Conservation (phyloP, 2,113 vertebrate genomes). For the Callopanchax toddi region DNA sequence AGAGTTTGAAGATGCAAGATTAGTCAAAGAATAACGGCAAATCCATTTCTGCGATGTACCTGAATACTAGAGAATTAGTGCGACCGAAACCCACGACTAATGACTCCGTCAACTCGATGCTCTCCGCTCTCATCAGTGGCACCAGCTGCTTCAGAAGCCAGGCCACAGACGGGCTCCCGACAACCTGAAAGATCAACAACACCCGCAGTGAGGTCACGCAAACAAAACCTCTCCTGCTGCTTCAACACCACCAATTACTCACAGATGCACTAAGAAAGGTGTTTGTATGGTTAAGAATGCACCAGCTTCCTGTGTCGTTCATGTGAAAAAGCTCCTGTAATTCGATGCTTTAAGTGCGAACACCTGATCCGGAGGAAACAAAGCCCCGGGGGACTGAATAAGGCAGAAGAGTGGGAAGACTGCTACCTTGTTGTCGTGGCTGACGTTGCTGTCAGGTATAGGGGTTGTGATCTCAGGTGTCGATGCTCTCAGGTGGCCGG, state of each 20-base stretch:
- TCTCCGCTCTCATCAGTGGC: conserved; percentile 96
- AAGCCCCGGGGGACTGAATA: conserved; percentile 38
- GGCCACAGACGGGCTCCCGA: conserved; percentile 92
- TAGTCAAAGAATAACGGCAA: neutral
- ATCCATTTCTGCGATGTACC: conserved; percentile 75
- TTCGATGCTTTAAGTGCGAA: conserved; percentile 39
- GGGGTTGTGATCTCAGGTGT: conserved; percentile 93
- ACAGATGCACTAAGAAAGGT: neutral
- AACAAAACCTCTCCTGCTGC: conserved; percentile 3
- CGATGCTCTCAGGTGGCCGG: conserved; percentile 91
- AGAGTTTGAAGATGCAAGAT: neutral
- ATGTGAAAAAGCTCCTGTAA: conserved; percentile 46
- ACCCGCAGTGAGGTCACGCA: conserved; percentile 21
- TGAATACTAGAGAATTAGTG: conserved; percentile 96
- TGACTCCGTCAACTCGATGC: conserved; percentile 96
- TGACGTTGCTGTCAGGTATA: conserved; percentile 88
- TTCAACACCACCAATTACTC: conserved; percentile 39
- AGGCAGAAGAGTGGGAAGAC: conserved; percentile 11
- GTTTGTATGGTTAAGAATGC: conserved; percentile 19
- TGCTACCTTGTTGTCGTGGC: conserved; percentile 97
- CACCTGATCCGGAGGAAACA: conserved; percentile 56
- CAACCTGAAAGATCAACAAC: conserved; percentile 82
- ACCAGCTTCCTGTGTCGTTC: conserved; percentile 30
- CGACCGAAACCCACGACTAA: conserved; percentile 97
- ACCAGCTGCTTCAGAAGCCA: conserved; percentile 96